Evolutionary conservation across 2,888 invertebrate species (phyloP).

Genomic region (Craniophora ligustri): DNA sequence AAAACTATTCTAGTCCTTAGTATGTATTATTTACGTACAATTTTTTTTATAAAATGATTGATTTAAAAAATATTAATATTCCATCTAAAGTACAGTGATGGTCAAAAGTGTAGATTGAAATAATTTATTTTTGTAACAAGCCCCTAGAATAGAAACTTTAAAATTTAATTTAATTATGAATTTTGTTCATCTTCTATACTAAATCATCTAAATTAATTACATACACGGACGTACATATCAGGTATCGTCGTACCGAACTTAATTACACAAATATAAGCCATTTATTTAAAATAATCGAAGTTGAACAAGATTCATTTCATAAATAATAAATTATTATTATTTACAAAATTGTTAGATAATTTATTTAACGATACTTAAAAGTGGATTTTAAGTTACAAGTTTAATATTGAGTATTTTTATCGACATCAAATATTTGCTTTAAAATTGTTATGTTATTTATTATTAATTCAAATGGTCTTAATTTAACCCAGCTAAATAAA

Average conservation of each 20-base stretch:
- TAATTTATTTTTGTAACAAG: slow-evolving; percentile 45
- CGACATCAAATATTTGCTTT: slow-evolving; percentile 2
- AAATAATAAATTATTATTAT: slow-evolving; percentile 7
- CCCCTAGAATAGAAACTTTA: slow-evolving; percentile 25
- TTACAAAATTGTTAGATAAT: slow-evolving; percentile 9
- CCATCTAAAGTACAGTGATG: slow-evolving; percentile 7
- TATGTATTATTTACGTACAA: neutral
- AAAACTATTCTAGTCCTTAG: slow-evolving; percentile 7
- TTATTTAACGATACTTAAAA: no score
- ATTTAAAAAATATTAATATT: neutral
- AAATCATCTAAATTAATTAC: slow-evolving; percentile 51
- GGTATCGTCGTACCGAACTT: slow-evolving; percentile 65
- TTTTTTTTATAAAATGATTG: no score
- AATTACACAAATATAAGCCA: slow-evolving; percentile 53
- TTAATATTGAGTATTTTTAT: slow-evolving; percentile 13
- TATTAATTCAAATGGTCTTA: slow-evolving; percentile 73
- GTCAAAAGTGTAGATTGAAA: slow-evolving; percentile 26
- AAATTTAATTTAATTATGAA: slow-evolving; percentile 47
- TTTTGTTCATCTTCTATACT: slow-evolving; percentile 69
- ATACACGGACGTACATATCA: slow-evolving; percentile 61
- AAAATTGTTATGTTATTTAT: slow-evolving; percentile 26
- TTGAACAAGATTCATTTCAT: slow-evolving; percentile 65
- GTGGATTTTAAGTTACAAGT: neutral
- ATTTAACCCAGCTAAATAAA: slow-evolving; percentile 84
- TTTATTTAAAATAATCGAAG: slow-evolving; percentile 57